Percentiles rank a stretch among this genome's conserved stretches.
Evolutionary conservation across 2,888 invertebrate genomes (phyloP).

Genomic region (Watsonalla cultraria): DNA sequence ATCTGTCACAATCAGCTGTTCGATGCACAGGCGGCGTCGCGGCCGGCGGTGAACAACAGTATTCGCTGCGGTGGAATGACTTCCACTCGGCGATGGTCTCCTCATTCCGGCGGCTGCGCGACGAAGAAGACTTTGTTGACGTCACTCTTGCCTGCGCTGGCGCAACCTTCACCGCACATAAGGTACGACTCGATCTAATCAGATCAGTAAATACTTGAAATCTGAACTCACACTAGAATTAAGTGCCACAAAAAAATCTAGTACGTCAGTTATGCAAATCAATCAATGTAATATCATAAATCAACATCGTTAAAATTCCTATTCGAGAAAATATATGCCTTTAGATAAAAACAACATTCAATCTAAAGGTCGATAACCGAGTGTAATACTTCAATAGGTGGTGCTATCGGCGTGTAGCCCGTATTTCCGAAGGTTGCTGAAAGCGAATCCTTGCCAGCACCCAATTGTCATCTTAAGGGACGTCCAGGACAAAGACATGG

Average conservation of each 20-base stretch:
- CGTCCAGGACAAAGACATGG: slow-evolving; percentile 91
- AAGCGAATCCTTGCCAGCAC: slow-evolving; percentile 94
- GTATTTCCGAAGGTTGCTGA: slow-evolving; percentile 91
- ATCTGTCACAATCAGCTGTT: slow-evolving; percentile 4
- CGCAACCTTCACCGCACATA: slow-evolving; percentile 93
- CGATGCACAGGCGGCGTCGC: slow-evolving; percentile 58
- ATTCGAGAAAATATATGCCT: too few species aligned
- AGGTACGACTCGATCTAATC: slow-evolving; percentile 58
- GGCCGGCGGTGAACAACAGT: slow-evolving; percentile 86
- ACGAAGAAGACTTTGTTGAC: slow-evolving; percentile 95
- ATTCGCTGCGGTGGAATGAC: slow-evolving; percentile 96
- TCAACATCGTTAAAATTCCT: too few species aligned
- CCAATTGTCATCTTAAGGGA: slow-evolving; percentile 93
- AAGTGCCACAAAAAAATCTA: too few species aligned
- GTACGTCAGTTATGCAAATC: too few species aligned
- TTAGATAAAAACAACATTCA: too few species aligned
- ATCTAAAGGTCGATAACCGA: not conserved
- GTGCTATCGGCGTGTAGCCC: slow-evolving; percentile 96
- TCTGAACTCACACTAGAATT: too few species aligned
- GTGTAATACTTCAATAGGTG: slow-evolving; percentile 36
- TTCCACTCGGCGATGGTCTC: slow-evolving; percentile 94
- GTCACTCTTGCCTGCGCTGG: slow-evolving; percentile 95
- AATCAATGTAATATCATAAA: too few species aligned
- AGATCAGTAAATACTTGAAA: not conserved
- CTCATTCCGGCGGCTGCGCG: slow-evolving; percentile 91